A percentile compares a stretch with the other conserved stretches of the same genome.
phyloP scores from a whole-genome alignment of 1,140 invertebrate species.

The Panagrolaimus sp. region DNA sequence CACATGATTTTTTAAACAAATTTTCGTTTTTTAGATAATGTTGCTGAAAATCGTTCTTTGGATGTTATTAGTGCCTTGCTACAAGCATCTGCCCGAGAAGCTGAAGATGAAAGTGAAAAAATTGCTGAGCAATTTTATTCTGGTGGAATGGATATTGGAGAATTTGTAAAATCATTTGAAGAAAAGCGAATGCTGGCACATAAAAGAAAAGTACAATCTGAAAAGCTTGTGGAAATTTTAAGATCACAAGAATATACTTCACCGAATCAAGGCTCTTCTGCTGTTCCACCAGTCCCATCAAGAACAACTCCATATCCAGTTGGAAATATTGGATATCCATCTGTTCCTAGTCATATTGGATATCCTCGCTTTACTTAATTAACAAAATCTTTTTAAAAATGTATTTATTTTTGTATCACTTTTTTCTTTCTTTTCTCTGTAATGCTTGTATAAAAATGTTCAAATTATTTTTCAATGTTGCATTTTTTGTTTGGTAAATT shows the following conservation, averaged over 20 bases:
- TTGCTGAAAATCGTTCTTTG: slow-evolving; percentile 18
- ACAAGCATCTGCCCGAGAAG: slow-evolving; percentile 23
- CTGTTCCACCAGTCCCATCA: not conserved
- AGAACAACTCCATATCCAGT: not conserved
- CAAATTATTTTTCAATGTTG: too few species aligned
- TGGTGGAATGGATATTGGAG: slow-evolving; percentile 17
- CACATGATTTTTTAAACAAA: not conserved
- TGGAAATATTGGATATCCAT: slow-evolving; percentile 10
- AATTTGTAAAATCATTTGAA: slow-evolving; percentile 25
- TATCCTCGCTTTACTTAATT: too few species aligned
- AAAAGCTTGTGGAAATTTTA: slow-evolving; percentile 20
- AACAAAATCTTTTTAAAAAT: too few species aligned
- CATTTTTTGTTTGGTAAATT: too few species aligned
- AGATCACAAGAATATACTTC: slow-evolving; percentile 11
- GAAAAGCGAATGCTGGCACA: slow-evolving; percentile 22
- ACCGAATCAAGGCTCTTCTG: not conserved
- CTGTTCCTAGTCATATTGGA: too few species aligned
- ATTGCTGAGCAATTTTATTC: slow-evolving; percentile 20
- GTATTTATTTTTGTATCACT: too few species aligned
- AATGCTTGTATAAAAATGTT: too few species aligned
- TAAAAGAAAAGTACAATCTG: slow-evolving; percentile 24
- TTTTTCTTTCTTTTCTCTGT: too few species aligned
- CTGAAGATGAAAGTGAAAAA: slow-evolving; percentile 22
- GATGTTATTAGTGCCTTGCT: slow-evolving; percentile 18
- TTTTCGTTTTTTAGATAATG: not conserved